Conservation (phyloP, 2,888 invertebrate species). For the Athetis lepigone region DNA sequence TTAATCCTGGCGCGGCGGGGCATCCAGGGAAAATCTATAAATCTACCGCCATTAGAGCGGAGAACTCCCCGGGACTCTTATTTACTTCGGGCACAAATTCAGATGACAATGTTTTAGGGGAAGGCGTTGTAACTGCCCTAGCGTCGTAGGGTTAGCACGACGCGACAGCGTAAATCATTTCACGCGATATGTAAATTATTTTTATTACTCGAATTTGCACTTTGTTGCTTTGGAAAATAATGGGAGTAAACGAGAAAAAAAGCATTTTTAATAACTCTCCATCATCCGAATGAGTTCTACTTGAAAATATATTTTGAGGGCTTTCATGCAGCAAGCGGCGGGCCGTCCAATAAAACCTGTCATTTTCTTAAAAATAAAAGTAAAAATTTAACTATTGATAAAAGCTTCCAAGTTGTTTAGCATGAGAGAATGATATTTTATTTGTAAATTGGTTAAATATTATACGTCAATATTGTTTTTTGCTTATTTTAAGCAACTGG, state of each 20-base stretch:
- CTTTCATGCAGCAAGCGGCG: background rate
- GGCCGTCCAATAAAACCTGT: background rate
- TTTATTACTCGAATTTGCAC: conserved; percentile 62
- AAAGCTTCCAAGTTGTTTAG: too few species aligned
- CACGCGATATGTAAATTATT: conserved; percentile 59
- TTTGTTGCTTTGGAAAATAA: conserved; percentile 52
- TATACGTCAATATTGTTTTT: too few species aligned
- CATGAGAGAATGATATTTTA: background rate
- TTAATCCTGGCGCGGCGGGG: conserved; percentile 88
- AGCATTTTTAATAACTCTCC: conserved; percentile 52
- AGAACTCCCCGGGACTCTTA: conserved; percentile 89
- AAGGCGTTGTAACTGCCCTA: conserved; percentile 88
- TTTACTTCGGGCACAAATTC: conserved; percentile 91
- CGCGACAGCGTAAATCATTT: conserved; percentile 67
- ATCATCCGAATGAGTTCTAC: conserved; percentile 33
- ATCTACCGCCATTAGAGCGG: conserved; percentile 89
- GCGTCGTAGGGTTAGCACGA: conserved; percentile 78
- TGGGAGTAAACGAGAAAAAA: conserved; percentile 43
- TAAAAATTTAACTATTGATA: too few species aligned
- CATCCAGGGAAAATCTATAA: conserved; percentile 90
- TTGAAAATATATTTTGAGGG: background rate
- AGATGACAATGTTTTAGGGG: conserved; percentile 91
- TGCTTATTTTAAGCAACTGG: too few species aligned
- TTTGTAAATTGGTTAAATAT: too few species aligned
- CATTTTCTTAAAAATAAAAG: too few species aligned